Percentiles rank a stretch among this genome's conserved stretches.
phyloP scores from a whole-genome alignment of 2,113 vertebrate species.

The Spea multiplicata region DNA sequence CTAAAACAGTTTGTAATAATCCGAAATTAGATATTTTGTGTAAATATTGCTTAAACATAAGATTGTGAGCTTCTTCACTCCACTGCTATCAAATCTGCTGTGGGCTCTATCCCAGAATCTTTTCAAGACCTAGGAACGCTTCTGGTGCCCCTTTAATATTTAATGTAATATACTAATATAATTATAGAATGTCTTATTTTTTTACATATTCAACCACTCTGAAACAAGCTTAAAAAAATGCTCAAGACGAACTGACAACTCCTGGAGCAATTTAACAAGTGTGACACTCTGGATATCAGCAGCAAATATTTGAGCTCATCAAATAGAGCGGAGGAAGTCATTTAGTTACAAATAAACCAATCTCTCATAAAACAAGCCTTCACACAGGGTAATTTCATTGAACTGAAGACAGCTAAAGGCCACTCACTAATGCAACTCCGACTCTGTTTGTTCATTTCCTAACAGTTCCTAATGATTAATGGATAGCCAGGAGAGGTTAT shows the following conservation, averaged over 20 bases:
- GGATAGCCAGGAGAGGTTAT: slow-evolving; percentile 57
- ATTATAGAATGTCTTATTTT: too few species aligned
- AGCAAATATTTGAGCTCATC: slow-evolving; percentile 84
- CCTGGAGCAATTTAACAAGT: slow-evolving; percentile 71
- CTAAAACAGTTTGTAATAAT: too few species aligned
- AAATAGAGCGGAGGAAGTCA: slow-evolving; percentile 76
- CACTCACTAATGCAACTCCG: slow-evolving; percentile 63
- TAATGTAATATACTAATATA: too few species aligned
- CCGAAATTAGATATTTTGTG: too few species aligned
- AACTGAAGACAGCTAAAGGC: slow-evolving; percentile 74
- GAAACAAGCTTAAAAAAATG: not conserved
- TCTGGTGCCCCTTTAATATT: too few species aligned
- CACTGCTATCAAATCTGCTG: too few species aligned
- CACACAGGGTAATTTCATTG: slow-evolving; percentile 71
- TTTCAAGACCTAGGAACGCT: too few species aligned
- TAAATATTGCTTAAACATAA: too few species aligned
- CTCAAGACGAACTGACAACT: slow-evolving; percentile 53
- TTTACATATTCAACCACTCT: not conserved
- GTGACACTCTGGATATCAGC: slow-evolving; percentile 76
- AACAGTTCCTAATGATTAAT: slow-evolving; percentile 69
- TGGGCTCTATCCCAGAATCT: too few species aligned
- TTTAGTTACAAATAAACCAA: slow-evolving; percentile 84
- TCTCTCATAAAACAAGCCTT: slow-evolving; percentile 76
- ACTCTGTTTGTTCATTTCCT: slow-evolving; percentile 57
- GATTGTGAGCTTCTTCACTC: too few species aligned